phyloP scores from a whole-genome alignment of 2,113 vertebrate genomes.

The Tragelaphus strepsiceros region DNA sequence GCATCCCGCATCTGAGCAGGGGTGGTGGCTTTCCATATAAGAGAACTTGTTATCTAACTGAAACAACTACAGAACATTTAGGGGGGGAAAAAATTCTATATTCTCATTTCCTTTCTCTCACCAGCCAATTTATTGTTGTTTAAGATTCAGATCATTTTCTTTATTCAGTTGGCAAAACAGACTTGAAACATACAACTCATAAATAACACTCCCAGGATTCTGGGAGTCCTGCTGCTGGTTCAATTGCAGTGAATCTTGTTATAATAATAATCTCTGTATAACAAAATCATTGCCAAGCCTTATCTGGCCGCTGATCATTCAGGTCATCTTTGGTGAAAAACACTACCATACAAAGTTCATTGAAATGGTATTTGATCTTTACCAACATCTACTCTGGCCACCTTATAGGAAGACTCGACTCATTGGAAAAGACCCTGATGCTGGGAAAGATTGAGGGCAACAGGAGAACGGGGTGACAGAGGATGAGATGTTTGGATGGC shows the following conservation, averaged over 20 bases:
- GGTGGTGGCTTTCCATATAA: background rate
- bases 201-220: background rate
- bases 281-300: background rate
- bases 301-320: background rate
- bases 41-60: background rate
- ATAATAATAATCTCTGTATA: conserved; percentile 30
- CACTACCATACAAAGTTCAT: background rate
- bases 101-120: conserved; percentile 12
- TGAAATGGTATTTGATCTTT: background rate
- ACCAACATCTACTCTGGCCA: background rate
- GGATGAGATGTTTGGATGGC: background rate
- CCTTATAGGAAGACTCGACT: background rate
- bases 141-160: conserved; percentile 20
- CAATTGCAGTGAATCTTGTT: background rate
- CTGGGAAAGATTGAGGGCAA: background rate
- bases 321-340: background rate
- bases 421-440: background rate
- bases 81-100: background rate
- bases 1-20: background rate
- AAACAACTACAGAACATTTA: background rate
- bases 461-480: background rate
- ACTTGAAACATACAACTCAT: background rate
- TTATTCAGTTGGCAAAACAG: conserved; percentile 21
- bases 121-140: background rate
- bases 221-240: background rate